Conservation (phyloP, 2,113 vertebrate genomes). For the Oreochromis spilurus region DNA sequence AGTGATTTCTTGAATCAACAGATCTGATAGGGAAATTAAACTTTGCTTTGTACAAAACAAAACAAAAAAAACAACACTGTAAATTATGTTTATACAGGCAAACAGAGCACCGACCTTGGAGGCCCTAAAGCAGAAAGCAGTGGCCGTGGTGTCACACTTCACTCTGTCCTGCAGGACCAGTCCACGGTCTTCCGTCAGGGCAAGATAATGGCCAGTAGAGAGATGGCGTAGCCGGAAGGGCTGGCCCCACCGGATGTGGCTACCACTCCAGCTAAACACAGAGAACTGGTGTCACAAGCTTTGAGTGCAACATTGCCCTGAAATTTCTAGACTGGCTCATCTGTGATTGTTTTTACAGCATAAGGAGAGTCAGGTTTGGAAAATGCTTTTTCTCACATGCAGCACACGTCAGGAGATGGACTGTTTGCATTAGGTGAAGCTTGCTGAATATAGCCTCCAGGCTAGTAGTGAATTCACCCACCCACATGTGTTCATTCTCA, state of each 20-base stretch:
- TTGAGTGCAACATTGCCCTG: background rate
- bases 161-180: constrained; percentile 83
- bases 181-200: constrained; percentile 84
- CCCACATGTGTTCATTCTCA: background rate
- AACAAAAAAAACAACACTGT: background rate
- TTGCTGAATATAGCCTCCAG: background rate
- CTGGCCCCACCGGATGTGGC: constrained; percentile 91
- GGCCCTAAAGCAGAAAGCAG: constrained; percentile 88
- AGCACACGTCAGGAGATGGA: background rate
- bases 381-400: background rate
- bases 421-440: background rate
- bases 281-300: background rate
- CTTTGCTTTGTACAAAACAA: background rate
- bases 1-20: background rate
- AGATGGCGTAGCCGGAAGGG: constrained; percentile 91
- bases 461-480: background rate
- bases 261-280: constrained; percentile 86
- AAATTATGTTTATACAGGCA: background rate
- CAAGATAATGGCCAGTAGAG: constrained; percentile 90
- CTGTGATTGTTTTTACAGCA: background rate
- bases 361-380: background rate
- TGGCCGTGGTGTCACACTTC: constrained; percentile 82
- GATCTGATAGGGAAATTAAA: background rate
- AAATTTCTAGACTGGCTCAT: background rate
- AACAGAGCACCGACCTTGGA: constrained; percentile 79